These are phyloP conservation scores for Drosophila melanosoma DNA, from an alignment of 2,888 invertebrate genomes.

Conservation along the genomic window DNA sequence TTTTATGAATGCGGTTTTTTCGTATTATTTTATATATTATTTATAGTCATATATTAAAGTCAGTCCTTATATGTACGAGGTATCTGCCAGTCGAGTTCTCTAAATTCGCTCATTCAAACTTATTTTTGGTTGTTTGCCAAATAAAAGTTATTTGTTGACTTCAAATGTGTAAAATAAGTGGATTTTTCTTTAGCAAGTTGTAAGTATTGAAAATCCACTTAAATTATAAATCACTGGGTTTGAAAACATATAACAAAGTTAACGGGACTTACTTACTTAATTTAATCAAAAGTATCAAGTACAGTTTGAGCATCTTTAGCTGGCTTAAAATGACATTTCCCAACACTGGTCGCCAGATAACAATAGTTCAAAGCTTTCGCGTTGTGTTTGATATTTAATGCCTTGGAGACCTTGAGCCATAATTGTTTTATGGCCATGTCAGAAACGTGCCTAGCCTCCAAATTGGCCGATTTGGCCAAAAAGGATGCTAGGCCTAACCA, in stretches of 20 bases:
- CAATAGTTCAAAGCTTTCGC: constrained; percentile 9
- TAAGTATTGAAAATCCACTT: neutral
- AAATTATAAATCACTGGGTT: neutral
- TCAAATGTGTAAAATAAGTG: neutral
- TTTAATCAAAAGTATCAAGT: neutral
- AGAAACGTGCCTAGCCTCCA: constrained; percentile 38
- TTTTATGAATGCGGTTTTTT: too few species aligned
- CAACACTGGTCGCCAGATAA: neutral
- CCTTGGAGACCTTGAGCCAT: constrained; percentile 44
- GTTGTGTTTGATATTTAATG: constrained; percentile 33
- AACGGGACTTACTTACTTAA: neutral
- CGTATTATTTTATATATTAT: too few species aligned
- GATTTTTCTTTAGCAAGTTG: neutral
- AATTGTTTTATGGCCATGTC: constrained; percentile 52
- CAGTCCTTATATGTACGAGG: too few species aligned
- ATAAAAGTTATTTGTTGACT: neutral
- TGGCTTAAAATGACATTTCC: neutral
- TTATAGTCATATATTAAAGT: too few species aligned
- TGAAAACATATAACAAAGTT: neutral
- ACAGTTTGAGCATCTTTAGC: neutral
- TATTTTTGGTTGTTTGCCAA: neutral
- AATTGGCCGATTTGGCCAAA: constrained; percentile 34
- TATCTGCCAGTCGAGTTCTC: neutral
- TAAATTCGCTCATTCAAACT: too few species aligned
- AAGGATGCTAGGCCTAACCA: constrained; percentile 5